Percentiles rank a stretch among this genome's conserved stretches.
phyloP scores from a whole-genome alignment of 1,140 invertebrate genomes.

The Procambarus virginalis region DNA sequence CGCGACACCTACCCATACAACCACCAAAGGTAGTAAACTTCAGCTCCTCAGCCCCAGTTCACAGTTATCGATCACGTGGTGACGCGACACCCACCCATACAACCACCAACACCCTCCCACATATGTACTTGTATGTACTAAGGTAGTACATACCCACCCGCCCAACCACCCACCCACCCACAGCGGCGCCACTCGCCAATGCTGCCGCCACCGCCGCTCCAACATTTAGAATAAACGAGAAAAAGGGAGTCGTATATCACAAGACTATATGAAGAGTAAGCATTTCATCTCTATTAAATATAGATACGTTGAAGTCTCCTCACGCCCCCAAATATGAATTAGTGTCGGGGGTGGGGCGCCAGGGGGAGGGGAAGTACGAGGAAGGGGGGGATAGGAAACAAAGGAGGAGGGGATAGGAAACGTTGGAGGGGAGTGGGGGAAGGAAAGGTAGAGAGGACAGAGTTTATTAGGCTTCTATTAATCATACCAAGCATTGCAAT shows the following conservation, averaged over 20 bases:
- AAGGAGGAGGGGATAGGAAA: neutral
- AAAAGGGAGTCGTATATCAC: slow-evolving; percentile 55
- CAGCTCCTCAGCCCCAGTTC: no score
- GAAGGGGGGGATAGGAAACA: neutral
- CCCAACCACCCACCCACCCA: no score
- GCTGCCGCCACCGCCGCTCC: neutral
- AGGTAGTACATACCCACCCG: no score
- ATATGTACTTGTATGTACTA: no score
- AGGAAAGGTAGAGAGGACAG: neutral
- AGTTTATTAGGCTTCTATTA: slow-evolving; percentile 46
- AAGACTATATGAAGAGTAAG: slow-evolving; percentile 53
- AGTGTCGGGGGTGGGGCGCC: slow-evolving; percentile 11
- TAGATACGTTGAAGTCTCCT: slow-evolving; percentile 52
- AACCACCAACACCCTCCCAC: no score
- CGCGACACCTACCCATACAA: no score
- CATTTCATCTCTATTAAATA: slow-evolving; percentile 63
- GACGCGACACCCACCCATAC: no score
- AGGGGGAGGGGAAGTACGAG: neutral
- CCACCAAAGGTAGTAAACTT: no score
- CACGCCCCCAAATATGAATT: slow-evolving; percentile 55
- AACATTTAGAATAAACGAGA: slow-evolving; percentile 56
- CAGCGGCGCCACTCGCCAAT: no score
- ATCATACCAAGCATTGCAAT: slow-evolving; percentile 51
- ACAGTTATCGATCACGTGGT: no score
- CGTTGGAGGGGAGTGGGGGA: neutral